Base-by-base conservation (phyloP, 2,797 vertebrate genomes). In the Megalops cyprinoides region DNA sequence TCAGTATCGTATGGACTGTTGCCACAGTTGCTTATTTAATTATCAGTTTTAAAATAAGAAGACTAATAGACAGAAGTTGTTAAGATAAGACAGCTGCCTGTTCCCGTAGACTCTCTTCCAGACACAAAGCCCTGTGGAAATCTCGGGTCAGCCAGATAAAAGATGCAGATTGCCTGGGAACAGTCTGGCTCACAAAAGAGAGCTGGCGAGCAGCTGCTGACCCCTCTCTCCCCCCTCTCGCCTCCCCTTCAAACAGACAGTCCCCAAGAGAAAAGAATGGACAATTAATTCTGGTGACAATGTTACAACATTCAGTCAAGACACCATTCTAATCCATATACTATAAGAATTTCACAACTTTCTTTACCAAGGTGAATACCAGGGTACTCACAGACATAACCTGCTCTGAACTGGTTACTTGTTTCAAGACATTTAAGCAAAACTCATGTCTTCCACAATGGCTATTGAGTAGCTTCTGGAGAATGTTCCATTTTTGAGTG, bases 191-290 rank as follows among this genome's bases (percentile, higher is more conserved):
- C 89, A 94, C 91, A 94, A 94, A 91, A 89, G 92, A 81, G 1
- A 55, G 60, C 82, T 82, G 89, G 88, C 89, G 88, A 88, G 90
- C 91, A 93, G 92, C 92, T 92, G 92, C 86, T 42, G 90, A 81
- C 75, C 37, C 48, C 31, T 86, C 82, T 49, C 1, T 81, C 86
- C 87, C 84, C 87, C 44, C 18, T 65, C 37, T 51, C 75, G 28
- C 83, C 83, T 79, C 85, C 85, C 84, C 90, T 86, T 92, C 91
- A 92, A 89, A 90, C 91, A 89, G 90, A 92, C 89, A 82, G 89
- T 82, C 85, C 84, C 86, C 83, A 39, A 53, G 79, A 77, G 80
- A 83, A 78, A 44, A 88, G 85, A 81, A 86, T 85, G 87, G 88
- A 85, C 85, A 20, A 39, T 85, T 90, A 90, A 90, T 88, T 86